Percentiles rank a stretch among this genome's conserved stretches.
Conservation (phyloP, 2,797 vertebrate species). For the Phoebastria nigripes region DNA sequence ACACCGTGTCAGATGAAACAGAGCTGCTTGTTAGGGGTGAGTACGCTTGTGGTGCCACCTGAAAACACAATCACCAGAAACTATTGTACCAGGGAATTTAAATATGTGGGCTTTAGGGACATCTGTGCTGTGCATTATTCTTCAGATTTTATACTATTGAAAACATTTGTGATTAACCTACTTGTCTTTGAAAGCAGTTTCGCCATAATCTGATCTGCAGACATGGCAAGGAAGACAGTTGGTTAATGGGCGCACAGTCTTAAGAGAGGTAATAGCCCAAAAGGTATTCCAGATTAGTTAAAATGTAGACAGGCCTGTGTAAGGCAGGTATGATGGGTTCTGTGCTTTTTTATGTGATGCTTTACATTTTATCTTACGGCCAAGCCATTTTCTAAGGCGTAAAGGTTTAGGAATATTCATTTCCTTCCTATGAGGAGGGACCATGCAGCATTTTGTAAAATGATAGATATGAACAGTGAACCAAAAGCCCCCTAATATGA, state of each 20-base stretch:
- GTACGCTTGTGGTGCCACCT: slow-evolving; percentile 53
- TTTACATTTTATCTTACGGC: background rate
- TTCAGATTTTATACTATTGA: slow-evolving; percentile 6
- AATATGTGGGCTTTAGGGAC: background rate
- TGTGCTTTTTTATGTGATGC: background rate
- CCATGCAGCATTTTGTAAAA: background rate
- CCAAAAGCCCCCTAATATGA: background rate
- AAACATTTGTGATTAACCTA: slow-evolving; percentile 26
- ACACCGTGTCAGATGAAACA: slow-evolving; percentile 87
- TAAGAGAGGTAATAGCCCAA: background rate
- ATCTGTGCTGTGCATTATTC: background rate
- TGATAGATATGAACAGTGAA: background rate
- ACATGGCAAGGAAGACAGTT: background rate
- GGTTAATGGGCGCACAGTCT: background rate
- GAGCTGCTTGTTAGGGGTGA: slow-evolving; percentile 96
- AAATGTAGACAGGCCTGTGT: background rate
- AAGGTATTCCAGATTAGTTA: background rate
- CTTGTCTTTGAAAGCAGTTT: slow-evolving; percentile 25
- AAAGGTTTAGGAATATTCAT: background rate
- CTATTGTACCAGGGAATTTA: background rate
- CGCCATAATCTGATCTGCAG: background rate
- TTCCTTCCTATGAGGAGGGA: background rate
- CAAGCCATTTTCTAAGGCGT: background rate
- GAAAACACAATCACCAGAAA: slow-evolving; percentile 47
- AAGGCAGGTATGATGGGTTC: background rate